Conservation (phyloP, 2,888 invertebrate genomes). For the Heteromurus nitidus region DNA sequence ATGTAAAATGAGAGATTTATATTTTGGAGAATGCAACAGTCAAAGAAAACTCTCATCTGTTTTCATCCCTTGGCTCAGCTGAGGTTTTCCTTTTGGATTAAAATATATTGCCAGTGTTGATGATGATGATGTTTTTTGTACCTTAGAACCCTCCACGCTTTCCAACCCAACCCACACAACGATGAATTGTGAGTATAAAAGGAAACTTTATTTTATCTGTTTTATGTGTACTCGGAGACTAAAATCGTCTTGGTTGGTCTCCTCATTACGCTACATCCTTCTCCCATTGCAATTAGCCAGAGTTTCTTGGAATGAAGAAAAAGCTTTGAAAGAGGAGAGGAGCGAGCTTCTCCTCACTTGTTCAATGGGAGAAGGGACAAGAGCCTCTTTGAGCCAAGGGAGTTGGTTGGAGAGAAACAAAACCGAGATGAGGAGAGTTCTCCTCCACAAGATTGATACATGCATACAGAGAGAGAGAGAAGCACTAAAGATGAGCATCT, state of each 20-base stretch:
- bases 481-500: constrained; percentile 17
- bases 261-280: constrained; percentile 19
- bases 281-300: constrained; percentile 53
- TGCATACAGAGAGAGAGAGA: too few relatives aligned
- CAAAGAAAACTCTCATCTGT: too few relatives aligned
- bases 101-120: constrained; percentile 12
- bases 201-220: not conserved
- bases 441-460: too few relatives aligned
- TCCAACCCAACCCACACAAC: not conserved
- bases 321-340: not conserved
- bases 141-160: too few relatives aligned
- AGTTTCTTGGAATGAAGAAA: constrained; percentile 41
- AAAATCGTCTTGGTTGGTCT: constrained; percentile 30
- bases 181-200: too few relatives aligned
- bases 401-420: not conserved
- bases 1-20: too few relatives aligned
- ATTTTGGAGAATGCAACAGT: too few relatives aligned
- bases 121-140: not conserved
- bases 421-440: not conserved
- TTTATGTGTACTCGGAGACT: not conserved
- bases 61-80: not conserved
- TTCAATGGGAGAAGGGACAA: not conserved
- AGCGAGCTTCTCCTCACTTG: not conserved
- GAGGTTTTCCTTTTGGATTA: constrained; percentile 6
- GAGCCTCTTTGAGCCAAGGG: constrained; percentile 15